Percentiles rank a stretch among this genome's conserved stretches.
Evolutionary conservation across 1,140 invertebrate species (phyloP).

Genomic region (Drosophila ficusphila): DNA sequence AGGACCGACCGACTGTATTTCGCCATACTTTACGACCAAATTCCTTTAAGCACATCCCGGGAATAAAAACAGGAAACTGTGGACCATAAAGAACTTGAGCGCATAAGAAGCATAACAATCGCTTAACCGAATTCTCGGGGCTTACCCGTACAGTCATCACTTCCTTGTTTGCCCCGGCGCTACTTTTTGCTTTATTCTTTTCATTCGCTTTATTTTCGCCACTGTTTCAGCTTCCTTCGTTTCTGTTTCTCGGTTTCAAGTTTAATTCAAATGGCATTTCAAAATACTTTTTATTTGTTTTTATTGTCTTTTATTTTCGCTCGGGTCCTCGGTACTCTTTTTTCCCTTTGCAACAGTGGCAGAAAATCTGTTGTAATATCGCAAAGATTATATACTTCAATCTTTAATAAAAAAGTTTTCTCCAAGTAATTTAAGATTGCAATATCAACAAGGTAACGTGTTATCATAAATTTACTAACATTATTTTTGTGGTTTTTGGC

Average conservation of each 20-base stretch:
- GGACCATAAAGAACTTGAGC: constrained; percentile 24
- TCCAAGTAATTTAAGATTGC: too few relatives aligned
- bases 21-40: neutral
- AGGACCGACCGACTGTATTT: neutral
- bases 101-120: constrained; percentile 35
- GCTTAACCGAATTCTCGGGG: constrained; percentile 25
- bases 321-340: neutral
- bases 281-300: constrained; percentile 74
- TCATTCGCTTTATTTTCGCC: neutral
- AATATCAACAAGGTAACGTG: too few relatives aligned
- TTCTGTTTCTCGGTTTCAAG: constrained; percentile 25
- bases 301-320: constrained; percentile 61
- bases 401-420: too few relatives aligned
- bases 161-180: constrained; percentile 25
- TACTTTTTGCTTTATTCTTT: neutral
- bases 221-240: constrained; percentile 19
- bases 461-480: too few relatives aligned
- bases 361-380: too few relatives aligned
- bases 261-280: constrained; percentile 73
- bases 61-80: constrained; percentile 26
- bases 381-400: too few relatives aligned
- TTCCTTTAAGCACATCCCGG: neutral
- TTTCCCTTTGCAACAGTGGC: neutral
- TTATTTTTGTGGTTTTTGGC: too few relatives aligned
- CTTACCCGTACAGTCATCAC: constrained; percentile 48